phyloP scores from a whole-genome alignment of 2,113 vertebrate species.

The Holacanthus passer region DNA sequence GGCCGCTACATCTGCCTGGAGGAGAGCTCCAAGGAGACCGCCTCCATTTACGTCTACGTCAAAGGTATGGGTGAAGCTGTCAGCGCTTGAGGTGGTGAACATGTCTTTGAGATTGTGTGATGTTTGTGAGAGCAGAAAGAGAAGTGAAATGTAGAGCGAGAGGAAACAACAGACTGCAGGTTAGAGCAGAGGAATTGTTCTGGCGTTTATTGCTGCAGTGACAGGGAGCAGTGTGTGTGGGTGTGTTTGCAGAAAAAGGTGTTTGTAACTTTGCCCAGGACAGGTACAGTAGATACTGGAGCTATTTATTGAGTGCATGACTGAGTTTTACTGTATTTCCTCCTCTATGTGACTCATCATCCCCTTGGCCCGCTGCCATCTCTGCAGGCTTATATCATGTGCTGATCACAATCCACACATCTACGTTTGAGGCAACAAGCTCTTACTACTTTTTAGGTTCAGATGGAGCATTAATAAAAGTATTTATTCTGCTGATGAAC shows the following conservation, averaged over 20 bases:
- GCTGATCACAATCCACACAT: slow-evolving; percentile 50
- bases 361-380: slow-evolving; percentile 61
- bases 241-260: slow-evolving; percentile 49
- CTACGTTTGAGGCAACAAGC: slow-evolving; percentile 33
- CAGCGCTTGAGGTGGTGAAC: background rate
- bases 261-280: slow-evolving; percentile 48
- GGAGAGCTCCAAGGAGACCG: slow-evolving; percentile 71
- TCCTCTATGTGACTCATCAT: slow-evolving; percentile 45
- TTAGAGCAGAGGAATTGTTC: slow-evolving; percentile 20
- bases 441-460: background rate
- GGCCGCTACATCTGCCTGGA: slow-evolving; percentile 91
- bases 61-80: slow-evolving; percentile 84
- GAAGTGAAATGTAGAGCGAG: slow-evolving; percentile 10
- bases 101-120: background rate
- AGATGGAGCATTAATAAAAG: background rate
- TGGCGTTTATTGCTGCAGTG: background rate
- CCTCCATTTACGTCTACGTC: slow-evolving; percentile 92
- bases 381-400: slow-evolving; percentile 58
- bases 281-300: slow-evolving; percentile 53
- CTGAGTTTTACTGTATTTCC: slow-evolving; percentile 52
- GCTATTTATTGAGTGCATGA: slow-evolving; percentile 47
- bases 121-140: background rate
- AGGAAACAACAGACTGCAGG: slow-evolving; percentile 11
- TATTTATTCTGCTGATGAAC: background rate
- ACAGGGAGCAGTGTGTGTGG: slow-evolving; percentile 47